Percentiles rank a stretch among this genome's conserved stretches.
These are phyloP conservation scores for Neoitamus cyanurus DNA, from an alignment of 2,888 invertebrate genomes.

Conservation along the genomic window DNA sequence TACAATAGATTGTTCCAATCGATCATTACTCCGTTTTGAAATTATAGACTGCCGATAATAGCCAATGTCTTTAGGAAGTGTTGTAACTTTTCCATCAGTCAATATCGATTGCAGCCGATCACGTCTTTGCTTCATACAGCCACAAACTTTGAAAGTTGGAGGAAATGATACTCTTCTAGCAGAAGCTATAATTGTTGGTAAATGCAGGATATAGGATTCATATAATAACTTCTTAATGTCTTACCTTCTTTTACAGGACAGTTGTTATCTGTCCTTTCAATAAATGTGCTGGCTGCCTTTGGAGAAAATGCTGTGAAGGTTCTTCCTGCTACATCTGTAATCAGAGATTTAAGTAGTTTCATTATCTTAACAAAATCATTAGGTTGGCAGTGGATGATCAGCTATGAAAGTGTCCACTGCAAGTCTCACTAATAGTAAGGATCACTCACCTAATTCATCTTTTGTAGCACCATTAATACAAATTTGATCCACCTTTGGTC, in stretches of 20 bases:
- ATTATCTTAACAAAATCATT: no score
- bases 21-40: neutral
- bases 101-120: neutral
- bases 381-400: no score
- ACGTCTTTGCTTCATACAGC: slow-evolving; percentile 7
- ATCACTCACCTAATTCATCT: neutral
- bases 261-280: neutral
- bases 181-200: neutral
- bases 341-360: neutral
- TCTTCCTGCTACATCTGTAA: neutral
- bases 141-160: neutral
- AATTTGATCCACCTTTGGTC: neutral
- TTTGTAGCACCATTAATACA: neutral
- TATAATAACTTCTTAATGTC: neutral
- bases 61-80: no score
- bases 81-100: neutral
- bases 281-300: neutral
- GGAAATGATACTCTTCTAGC: neutral
- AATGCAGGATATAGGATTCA: neutral
- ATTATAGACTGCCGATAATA: neutral
- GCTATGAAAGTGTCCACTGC: no score
- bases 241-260: neutral
- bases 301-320: neutral
- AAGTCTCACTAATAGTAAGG: no score
- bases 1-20: neutral